Percentiles rank a stretch among this genome's conserved stretches.
These are phyloP conservation scores for Aphelocoma coerulescens DNA, from an alignment of 2,113 vertebrate species.

Conservation along the genomic window DNA sequence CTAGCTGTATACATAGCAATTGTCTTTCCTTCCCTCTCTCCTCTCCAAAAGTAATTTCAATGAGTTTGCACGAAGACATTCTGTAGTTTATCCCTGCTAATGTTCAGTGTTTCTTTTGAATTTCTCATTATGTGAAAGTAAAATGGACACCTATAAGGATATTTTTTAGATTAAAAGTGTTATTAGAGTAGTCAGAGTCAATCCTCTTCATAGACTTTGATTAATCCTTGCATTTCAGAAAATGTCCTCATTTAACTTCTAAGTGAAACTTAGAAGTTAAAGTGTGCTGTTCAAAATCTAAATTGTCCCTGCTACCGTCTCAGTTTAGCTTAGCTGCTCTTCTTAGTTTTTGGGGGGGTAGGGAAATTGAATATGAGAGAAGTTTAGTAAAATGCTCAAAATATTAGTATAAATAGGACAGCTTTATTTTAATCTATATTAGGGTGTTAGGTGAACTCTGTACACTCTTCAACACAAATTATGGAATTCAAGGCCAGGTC, in stretches of 20 bases:
- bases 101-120: background rate
- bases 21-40: background rate
- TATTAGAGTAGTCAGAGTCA: background rate
- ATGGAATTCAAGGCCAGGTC: background rate
- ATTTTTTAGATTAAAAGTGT: background rate
- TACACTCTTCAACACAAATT: background rate
- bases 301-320: fast-evolving
- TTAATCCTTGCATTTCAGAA: background rate
- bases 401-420: background rate
- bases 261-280: background rate
- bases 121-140: background rate
- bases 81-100: background rate
- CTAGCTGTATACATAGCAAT: background rate
- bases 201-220: background rate
- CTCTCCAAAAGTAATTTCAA: background rate
- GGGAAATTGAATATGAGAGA: background rate
- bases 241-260: no score
- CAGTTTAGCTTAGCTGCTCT: background rate
- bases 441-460: background rate
- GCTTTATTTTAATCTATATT: background rate
- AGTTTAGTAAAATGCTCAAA: background rate
- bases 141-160: background rate
- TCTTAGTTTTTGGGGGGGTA: background rate
- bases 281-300: background rate
- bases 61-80: background rate